Base-by-base conservation (phyloP, 2,797 vertebrate species). In the Sebastes glaucus region DNA sequence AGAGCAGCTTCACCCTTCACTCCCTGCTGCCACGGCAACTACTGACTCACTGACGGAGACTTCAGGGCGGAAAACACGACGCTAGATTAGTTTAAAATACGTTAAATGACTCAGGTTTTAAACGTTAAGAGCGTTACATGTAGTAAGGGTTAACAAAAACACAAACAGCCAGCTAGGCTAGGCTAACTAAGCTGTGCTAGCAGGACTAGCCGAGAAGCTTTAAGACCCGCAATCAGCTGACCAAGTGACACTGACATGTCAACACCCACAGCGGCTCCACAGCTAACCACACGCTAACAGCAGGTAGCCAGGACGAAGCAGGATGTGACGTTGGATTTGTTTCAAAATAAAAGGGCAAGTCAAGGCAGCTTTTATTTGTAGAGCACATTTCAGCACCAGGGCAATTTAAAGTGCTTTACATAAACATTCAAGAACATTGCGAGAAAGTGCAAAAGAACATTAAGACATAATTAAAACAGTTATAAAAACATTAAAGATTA, bases 1-100 rank as follows among this genome's bases (percentile, higher is more conserved):
- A 89, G 86, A 89, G 94, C 92, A 93, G 90, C 93, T 95, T 95
- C 95, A 94, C 88, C 90, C 93, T 85, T 71, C 74, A 79, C 77
- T 71, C 78, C 80, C 81, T 42, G 13, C 38, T 18, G 85, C 80
- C 87, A 13, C 79, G 62, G n/a, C 32, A 74, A 66, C 23, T 1
- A n/a, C 76, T 5, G 69, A 63, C 72, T 1, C 74, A 4, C 84
- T 11, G 1, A 65, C 83, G 52, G 68, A 20, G 52, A 49, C 65
- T 46, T 38, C 74, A 8, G 33, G 64, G 65, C 64, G 62, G 27
- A 13, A 23, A 35, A n/a, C 61, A 42, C 68, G 14, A 28, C 57
- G 0, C 30, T 1, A 1, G 18, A 10, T 9, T 3, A 3, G 10
- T 20, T 52, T 57, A n/a, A 59, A 70, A 70, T 2, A 1, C 64